Conservation (phyloP, 2,888 invertebrate species). For the Drosophila mettleri region DNA sequence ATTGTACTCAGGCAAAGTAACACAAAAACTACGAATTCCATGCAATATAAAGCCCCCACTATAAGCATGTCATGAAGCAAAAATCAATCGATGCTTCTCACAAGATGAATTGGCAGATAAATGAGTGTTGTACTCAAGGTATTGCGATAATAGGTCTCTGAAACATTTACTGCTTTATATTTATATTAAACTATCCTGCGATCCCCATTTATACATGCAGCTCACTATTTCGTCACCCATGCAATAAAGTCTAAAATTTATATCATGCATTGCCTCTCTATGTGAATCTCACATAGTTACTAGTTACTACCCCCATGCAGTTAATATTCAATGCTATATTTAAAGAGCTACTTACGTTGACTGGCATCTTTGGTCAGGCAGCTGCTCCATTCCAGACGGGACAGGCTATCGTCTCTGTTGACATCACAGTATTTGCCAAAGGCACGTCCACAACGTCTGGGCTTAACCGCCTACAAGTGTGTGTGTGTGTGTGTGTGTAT, state of each 20-base stretch:
- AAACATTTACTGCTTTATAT: too few relatives aligned
- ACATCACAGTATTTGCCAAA: slow-evolving; percentile 95
- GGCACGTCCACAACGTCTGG: slow-evolving; percentile 94
- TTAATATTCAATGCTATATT: slow-evolving; percentile 1
- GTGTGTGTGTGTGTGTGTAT: slow-evolving; percentile 14
- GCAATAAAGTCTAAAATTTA: neutral
- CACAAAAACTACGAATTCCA: neutral
- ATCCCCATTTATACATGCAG: neutral
- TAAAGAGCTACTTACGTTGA: slow-evolving; percentile 89
- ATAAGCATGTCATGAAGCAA: too few relatives aligned
- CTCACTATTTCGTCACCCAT: neutral
- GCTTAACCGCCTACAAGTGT: slow-evolving; percentile 89
- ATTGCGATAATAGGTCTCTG: too few relatives aligned
- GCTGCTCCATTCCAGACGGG: slow-evolving; percentile 93
- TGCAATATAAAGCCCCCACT: too few relatives aligned
- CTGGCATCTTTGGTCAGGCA: slow-evolving; percentile 93
- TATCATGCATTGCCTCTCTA: slow-evolving; percentile 11
- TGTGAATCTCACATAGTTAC: neutral
- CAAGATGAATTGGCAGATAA: too few relatives aligned
- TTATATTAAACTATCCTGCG: too few relatives aligned
- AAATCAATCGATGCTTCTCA: neutral
- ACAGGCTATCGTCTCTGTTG: slow-evolving; percentile 91
- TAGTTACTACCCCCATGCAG: neutral
- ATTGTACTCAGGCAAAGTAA: neutral
- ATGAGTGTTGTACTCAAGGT: too few relatives aligned